phyloP scores from a whole-genome alignment of 2,113 vertebrate species.

The Pantherophis guttatus region DNA sequence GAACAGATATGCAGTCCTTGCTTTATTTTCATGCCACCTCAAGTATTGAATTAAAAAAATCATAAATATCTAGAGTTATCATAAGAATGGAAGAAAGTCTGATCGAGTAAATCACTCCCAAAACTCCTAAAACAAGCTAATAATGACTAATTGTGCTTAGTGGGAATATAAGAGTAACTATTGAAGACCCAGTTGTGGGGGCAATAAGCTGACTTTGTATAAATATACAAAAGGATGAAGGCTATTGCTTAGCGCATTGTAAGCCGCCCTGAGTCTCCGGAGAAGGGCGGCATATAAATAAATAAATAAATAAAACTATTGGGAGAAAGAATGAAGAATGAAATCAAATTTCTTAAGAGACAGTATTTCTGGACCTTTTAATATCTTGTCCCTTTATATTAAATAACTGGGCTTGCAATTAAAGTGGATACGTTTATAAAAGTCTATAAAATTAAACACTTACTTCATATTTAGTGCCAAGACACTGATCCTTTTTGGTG shows the following conservation, averaged over 20 bases:
- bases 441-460: not conserved
- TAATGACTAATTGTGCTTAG: not conserved
- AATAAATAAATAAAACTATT: too few relatives aligned
- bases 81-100: not conserved
- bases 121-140: not conserved
- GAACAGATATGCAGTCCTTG: not conserved
- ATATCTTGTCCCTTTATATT: not conserved
- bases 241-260: too few relatives aligned
- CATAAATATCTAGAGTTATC: not conserved
- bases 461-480: conserved; percentile 30
- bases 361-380: not conserved
- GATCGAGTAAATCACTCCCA: not conserved
- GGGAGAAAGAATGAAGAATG: not conserved
- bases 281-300: too few relatives aligned
- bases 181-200: too few relatives aligned
- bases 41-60: not conserved
- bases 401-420: not conserved
- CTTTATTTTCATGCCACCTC: not conserved
- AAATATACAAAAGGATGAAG: too few relatives aligned
- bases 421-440: not conserved
- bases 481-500: not conserved
- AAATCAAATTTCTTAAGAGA: not conserved
- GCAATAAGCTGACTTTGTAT: too few relatives aligned
- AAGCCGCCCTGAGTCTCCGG: too few relatives aligned
- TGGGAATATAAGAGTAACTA: not conserved